Conservation (phyloP, 2,113 vertebrate genomes). For the Malurus melanocephalus region DNA sequence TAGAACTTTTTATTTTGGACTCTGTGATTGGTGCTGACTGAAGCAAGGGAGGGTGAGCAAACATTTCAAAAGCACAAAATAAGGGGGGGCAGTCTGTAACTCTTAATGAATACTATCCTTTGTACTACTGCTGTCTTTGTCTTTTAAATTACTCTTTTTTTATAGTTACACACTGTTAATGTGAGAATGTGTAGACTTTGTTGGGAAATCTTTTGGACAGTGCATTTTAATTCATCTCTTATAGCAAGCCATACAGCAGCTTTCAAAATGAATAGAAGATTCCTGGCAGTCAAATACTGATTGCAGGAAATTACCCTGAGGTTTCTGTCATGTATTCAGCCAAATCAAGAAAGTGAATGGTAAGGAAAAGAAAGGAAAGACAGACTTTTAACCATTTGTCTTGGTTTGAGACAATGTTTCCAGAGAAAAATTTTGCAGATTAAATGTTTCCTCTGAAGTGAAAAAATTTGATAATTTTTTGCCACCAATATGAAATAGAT, state of each 20-base stretch:
- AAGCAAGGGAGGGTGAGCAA: background rate
- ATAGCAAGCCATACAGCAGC: background rate
- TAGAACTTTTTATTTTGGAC: background rate
- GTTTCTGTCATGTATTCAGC: conserved; percentile 9
- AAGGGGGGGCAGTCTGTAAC: background rate
- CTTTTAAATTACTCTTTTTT: background rate
- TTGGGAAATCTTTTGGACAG: background rate
- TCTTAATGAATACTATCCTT: background rate
- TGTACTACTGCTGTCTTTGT: background rate
- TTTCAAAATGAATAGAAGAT: conserved; percentile 2
- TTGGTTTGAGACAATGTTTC: no score
- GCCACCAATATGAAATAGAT: no score
- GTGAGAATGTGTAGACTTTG: background rate
- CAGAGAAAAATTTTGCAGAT: no score
- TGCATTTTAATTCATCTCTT: background rate
- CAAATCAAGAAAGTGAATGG: conserved; percentile 11
- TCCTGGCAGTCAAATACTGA: conserved; percentile 11
- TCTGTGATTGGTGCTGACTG: background rate
- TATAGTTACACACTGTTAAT: background rate
- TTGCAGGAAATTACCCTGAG: conserved; percentile 8
- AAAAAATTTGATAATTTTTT: no score
- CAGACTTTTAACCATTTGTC: background rate
- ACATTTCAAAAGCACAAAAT: background rate
- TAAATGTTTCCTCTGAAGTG: no score
- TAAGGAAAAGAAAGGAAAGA: background rate